phyloP scores from a whole-genome alignment of 2,113 vertebrate genomes.

The Shinisaurus crocodilurus region DNA sequence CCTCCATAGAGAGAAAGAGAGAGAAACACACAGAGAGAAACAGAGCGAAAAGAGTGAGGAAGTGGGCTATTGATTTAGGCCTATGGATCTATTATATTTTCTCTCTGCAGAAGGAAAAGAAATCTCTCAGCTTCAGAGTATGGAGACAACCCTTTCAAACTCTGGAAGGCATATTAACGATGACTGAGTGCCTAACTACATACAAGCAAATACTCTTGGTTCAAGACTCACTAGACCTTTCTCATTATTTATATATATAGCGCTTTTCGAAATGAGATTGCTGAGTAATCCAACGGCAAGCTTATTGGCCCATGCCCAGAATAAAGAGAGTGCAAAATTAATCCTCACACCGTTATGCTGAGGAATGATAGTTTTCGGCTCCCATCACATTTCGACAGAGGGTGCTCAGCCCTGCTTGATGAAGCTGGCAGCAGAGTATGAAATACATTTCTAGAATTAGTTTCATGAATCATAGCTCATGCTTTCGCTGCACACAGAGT shows the following conservation, averaged over 20 bases:
- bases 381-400: slow-evolving; percentile 13
- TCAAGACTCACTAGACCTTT: slow-evolving; percentile 29
- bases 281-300: slow-evolving; percentile 22
- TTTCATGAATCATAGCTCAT: slow-evolving; percentile 12
- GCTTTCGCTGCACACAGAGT: neutral
- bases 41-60: neutral
- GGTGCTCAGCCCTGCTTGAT: slow-evolving; percentile 35
- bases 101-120: slow-evolving; percentile 60
- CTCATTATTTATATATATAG: slow-evolving; percentile 31
- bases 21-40: neutral
- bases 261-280: slow-evolving; percentile 19
- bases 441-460: slow-evolving; percentile 41
- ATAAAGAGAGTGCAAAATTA: slow-evolving; percentile 57
- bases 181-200: slow-evolving; percentile 48
- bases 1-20: slow-evolving; percentile 31
- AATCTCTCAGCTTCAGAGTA: slow-evolving; percentile 53
- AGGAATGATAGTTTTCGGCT: slow-evolving; percentile 37
- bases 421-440: slow-evolving; percentile 19
- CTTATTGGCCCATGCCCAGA: slow-evolving; percentile 53
- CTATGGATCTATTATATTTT: slow-evolving; percentile 22
- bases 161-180: slow-evolving; percentile 56
- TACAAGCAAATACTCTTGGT: slow-evolving; percentile 41
- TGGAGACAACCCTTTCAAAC: slow-evolving; percentile 61
- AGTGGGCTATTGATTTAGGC: slow-evolving; percentile 52
- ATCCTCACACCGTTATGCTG: slow-evolving; percentile 18